Evolutionary conservation across 2,888 invertebrate species (phyloP), one percentile per base, ranked within the genome.

Genomic region (Drosophila anceps): DNA sequence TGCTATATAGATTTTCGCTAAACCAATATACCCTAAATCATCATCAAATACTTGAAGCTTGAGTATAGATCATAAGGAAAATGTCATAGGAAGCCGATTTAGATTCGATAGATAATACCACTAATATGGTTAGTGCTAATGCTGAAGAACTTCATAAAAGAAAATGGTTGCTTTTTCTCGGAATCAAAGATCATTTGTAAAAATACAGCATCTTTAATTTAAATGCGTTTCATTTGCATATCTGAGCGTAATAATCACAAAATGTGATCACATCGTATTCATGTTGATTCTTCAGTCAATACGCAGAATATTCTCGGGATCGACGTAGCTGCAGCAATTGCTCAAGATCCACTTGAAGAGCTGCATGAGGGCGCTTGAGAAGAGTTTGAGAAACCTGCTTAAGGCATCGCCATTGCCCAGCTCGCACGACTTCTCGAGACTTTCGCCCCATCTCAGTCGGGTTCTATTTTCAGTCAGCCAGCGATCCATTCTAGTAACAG

Each of bases 271-370:
- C 20, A 37, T 10, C 37, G 27, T 27, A 12, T n/a, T 1, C n/a
- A 15, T 12, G 15, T 12, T n/a, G 27, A 3, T 9, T 9, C 18
- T 20, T 55, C 15, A 55, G 44, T 44, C 43, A 18, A 55, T 35
- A 13, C 15, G 18, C 2, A 69, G 24, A 24, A 76, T 13, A 31
- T 77, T 60, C 5, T 73, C 66, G 7, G 66, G 59, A 69, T 76
- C 73, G 3, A 69, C 37, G 18, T 76, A 67, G n/a, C 29, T 77
- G 39, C 66, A 64, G 27, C 50, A 68, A 9, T 44, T 51, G 48
- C 15, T 37, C 3, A 77, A 29, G 10, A 65, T 1, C 78, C 74
- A 74, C 27, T 70, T 64, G 8, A 76, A 54, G 9, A 73, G 4
- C 2, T 60, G 51, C 12, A 53, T 44, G 0, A 20, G 5, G 1